phyloP scores from a whole-genome alignment of 2,113 vertebrate species.

The Nematolebias whitei region DNA sequence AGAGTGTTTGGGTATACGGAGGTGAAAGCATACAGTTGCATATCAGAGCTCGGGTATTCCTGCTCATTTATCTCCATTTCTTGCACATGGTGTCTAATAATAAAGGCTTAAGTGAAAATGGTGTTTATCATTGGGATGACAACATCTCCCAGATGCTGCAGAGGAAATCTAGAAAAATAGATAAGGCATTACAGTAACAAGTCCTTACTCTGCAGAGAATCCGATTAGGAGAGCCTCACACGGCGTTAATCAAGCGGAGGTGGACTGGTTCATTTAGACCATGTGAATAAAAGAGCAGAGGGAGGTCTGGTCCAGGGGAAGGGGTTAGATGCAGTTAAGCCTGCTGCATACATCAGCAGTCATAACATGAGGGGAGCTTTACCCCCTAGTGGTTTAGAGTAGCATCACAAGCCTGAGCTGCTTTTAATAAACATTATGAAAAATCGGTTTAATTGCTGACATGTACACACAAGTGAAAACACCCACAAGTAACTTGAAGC shows the following conservation, averaged over 20 bases:
- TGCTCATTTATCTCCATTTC: conserved; percentile 83
- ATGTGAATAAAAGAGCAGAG: conserved; percentile 62
- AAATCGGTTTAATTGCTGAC: conserved; percentile 36
- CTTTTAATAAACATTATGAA: conserved; percentile 45
- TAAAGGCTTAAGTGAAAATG: conserved; percentile 79
- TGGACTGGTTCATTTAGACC: conserved; percentile 71
- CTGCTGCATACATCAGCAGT: conserved; percentile 62
- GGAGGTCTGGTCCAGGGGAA: conserved; percentile 64
- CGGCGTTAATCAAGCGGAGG: conserved; percentile 72
- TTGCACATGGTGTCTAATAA: conserved; percentile 71
- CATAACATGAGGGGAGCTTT: conserved; percentile 66
- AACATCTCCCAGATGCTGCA: conserved; percentile 78
- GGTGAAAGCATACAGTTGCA: conserved; percentile 72
- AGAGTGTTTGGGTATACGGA: conserved; percentile 57
- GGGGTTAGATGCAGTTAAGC: conserved; percentile 64
- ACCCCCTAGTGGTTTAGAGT: conserved; percentile 76
- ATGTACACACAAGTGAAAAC: conserved; percentile 34
- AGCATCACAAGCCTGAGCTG: conserved; percentile 32
- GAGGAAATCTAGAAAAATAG: conserved; percentile 73
- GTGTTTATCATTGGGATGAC: conserved; percentile 81
- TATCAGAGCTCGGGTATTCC: conserved; percentile 72
- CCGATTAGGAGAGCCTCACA: conserved; percentile 74
- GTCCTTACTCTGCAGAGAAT: conserved; percentile 71
- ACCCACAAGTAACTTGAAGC: conserved; percentile 8
- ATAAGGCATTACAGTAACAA: conserved; percentile 73